Evolutionary conservation across 1,140 invertebrate species (phyloP), one percentile per base, ranked within the genome.

Genomic region (Cydia fagiglandana): DNA sequence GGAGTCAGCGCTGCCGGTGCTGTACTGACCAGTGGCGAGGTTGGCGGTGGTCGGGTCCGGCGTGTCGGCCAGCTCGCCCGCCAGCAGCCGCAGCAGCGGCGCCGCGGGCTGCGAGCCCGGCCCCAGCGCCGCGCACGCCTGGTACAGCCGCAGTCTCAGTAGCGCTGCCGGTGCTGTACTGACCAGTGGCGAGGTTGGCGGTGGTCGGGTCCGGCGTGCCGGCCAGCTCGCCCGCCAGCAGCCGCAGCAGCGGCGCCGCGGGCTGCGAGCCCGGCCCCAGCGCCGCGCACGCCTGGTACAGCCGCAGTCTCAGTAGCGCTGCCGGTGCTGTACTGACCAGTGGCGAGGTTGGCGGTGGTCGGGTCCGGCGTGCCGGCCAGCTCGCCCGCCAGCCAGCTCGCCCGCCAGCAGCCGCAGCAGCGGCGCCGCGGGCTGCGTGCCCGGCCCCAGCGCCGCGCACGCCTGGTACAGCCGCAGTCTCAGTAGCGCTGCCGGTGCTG

Each of bases 171-270:
- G 97, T 7, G 98, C 98, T 92, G 24, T 66, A 78, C 13, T 73
- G 73, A 90, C 88, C 88, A 6, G 88, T 91, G 28, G 98, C 99
- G 0, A 98, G 98, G 17, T 97, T 99, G 86, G 99, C 99, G 20
- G 98, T 97, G 34, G 96, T 96, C 93, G 99, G 99, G 90, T 99
- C 99, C 28, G 98, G 96, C 20, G 99, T 79, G 50, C 85, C 93
- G 0, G 98, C 99, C 79, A 99, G 97, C 93, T 99, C 99, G 2
- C 98, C 97, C 2, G 99, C 98, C n/a, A 99, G 93, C 94, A 99
- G 96, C 75, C 98, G 95, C 73, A 99, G 91, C 28, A 99, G 93
- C 1, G 97, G 97, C 78, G 97, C 97, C 20, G 96, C 97, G 78
- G 94, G 95, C 95, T 96, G 95, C 89, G 97, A 96, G 2, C 95